phyloP scores from a whole-genome alignment of 2,113 vertebrate genomes.

The Platysternon megacephalum region DNA sequence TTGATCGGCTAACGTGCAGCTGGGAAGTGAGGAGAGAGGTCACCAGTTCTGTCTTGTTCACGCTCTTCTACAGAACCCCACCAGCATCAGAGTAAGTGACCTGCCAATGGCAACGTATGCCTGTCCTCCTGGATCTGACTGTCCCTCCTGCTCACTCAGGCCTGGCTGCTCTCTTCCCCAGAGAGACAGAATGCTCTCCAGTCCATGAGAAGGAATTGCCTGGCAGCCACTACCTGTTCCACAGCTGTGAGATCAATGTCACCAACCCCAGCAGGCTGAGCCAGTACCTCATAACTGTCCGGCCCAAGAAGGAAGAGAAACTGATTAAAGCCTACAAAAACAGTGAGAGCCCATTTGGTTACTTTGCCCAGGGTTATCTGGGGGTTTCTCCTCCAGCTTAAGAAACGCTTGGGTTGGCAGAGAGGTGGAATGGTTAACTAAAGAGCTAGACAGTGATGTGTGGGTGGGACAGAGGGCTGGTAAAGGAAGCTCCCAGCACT shows the following conservation, averaged over 20 bases:
- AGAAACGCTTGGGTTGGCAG: no score
- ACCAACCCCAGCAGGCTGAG: constrained; percentile 9
- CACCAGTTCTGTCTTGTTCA: constrained; percentile 67
- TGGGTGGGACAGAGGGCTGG: neutral
- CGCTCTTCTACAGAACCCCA: constrained; percentile 73
- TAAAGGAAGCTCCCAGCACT: neutral
- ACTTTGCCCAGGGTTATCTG: neutral
- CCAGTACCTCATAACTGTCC: constrained; percentile 57
- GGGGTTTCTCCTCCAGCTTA: no score
- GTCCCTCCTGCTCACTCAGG: neutral
- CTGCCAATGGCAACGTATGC: accelerated
- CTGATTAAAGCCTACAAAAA: neutral
- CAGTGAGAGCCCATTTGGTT: constrained; percentile 51
- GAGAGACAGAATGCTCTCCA: constrained; percentile 64
- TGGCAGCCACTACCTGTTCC: neutral
- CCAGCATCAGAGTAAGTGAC: constrained; percentile 12
- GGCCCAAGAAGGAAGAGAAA: constrained; percentile 37
- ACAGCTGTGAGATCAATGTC: constrained; percentile 69
- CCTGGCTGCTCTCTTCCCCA: neutral
- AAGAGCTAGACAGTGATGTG: neutral
- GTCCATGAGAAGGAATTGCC: neutral
- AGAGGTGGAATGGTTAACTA: neutral
- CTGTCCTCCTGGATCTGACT: neutral
- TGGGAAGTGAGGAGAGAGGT: constrained; percentile 77
- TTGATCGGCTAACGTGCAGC: constrained; percentile 68